Evolutionary conservation across 2,113 vertebrate genomes (phyloP).

Genomic region (Upupa epops): DNA sequence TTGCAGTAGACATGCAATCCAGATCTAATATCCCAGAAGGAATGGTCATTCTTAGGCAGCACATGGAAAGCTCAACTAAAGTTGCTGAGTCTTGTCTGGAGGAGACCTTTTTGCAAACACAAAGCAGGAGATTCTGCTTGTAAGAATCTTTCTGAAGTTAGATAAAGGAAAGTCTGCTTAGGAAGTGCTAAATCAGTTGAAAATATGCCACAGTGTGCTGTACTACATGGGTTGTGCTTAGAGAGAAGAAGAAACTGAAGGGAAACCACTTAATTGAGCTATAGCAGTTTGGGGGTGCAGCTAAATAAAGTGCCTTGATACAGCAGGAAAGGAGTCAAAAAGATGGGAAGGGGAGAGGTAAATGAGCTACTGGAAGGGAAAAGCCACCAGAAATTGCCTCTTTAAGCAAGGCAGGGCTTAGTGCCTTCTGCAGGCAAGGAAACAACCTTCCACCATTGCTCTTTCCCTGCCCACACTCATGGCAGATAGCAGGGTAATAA

Average conservation of each 20-base stretch:
- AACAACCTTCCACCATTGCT: not conserved
- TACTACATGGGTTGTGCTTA: not conserved
- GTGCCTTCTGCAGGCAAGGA: not conserved
- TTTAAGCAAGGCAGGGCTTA: not conserved
- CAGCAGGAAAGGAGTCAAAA: not conserved
- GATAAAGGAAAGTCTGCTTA: not conserved
- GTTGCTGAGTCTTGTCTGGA: not conserved
- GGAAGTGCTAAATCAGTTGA: not conserved
- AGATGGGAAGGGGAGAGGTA: not conserved
- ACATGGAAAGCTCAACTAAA: not conserved
- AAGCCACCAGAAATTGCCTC: not conserved
- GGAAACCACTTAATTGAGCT: not conserved
- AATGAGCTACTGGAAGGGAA: not conserved
- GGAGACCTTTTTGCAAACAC: not conserved
- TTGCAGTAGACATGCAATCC: fast-evolving
- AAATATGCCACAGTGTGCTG: not conserved
- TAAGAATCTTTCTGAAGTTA: not conserved
- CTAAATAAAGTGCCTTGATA: not conserved
- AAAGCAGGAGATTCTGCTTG: not conserved
- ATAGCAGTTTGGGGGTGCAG: not conserved
- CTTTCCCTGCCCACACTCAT: not conserved
- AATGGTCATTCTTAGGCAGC: not conserved
- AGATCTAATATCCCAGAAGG: not conserved
- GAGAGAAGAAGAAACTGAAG: not conserved
- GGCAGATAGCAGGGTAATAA: not conserved